Evolutionary conservation across 2,888 invertebrate genomes (phyloP).

Genomic region (Synergus gifuensis): DNA sequence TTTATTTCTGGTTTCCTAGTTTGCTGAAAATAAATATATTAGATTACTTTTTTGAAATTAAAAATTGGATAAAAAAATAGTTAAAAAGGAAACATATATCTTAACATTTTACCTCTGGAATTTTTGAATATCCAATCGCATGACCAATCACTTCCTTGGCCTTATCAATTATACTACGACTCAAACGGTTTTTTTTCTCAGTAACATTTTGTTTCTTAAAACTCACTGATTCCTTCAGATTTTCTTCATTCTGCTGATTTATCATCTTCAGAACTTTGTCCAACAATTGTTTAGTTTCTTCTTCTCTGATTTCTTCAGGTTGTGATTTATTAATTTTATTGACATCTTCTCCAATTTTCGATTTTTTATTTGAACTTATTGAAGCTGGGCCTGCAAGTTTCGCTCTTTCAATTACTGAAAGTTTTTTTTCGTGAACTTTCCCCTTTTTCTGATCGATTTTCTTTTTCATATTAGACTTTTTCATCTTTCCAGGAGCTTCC

Average conservation of each 20-base stretch:
- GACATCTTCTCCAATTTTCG: not conserved
- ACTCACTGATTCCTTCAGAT: too few species aligned
- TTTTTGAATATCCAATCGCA: not conserved
- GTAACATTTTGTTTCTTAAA: not conserved
- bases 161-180: not conserved
- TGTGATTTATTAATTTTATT: not conserved
- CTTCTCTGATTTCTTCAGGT: not conserved
- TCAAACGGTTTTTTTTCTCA: not conserved
- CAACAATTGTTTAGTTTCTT: conserved; percentile 47
- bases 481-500: not conserved
- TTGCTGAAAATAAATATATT: not conserved
- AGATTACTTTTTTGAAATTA: not conserved
- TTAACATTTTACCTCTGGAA: not conserved
- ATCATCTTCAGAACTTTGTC: conserved; percentile 52
- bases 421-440: not conserved
- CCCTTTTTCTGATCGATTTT: not conserved
- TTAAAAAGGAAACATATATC: not conserved
- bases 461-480: not conserved
- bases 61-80: not conserved
- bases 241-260: too few species aligned
- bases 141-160: not conserved
- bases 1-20: not conserved
- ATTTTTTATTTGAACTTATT: not conserved
- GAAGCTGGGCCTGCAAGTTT: not conserved
- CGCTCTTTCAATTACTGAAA: not conserved